Conservation (phyloP, 2,113 vertebrate genomes). For the Microcebus lehilahytsara region DNA sequence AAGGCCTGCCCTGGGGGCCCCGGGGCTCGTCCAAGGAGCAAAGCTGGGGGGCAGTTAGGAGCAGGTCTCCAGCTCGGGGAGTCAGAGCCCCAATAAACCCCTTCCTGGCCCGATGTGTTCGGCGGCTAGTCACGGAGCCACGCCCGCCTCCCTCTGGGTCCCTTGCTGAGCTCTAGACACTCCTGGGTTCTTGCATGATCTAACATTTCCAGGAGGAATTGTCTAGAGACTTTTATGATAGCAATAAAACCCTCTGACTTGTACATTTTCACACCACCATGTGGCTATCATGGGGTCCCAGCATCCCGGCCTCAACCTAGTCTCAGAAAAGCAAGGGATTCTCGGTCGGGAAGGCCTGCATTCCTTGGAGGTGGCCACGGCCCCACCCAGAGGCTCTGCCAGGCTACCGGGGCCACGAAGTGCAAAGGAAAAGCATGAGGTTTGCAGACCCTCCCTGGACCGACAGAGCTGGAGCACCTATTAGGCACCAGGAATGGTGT, state of each 20-base stretch:
- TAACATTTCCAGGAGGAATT: neutral
- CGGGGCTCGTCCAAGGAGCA: neutral
- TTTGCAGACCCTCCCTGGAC: neutral
- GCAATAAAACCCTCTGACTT: neutral
- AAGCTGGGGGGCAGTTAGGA: neutral
- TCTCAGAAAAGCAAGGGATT: rapidly evolving
- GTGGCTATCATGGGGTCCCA: neutral
- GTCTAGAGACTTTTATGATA: neutral
- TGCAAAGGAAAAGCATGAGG: neutral
- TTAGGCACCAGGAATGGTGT: neutral
- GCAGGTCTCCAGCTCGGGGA: neutral
- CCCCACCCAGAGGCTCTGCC: neutral
- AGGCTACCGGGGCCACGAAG: neutral
- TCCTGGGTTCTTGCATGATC: neutral
- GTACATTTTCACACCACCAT: neutral
- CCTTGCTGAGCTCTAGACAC: neutral
- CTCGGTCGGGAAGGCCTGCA: neutral
- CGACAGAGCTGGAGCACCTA: neutral
- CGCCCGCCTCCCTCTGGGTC: neutral
- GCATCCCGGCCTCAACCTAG: neutral
- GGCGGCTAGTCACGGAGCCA: neutral
- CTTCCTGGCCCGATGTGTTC: rapidly evolving
- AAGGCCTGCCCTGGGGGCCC: rapidly evolving
- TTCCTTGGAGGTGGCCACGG: neutral
- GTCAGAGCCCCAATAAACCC: neutral